These are phyloP conservation scores for Coelinius sp. DNA, from an alignment of 2,888 invertebrate genomes.

Conservation along the genomic window DNA sequence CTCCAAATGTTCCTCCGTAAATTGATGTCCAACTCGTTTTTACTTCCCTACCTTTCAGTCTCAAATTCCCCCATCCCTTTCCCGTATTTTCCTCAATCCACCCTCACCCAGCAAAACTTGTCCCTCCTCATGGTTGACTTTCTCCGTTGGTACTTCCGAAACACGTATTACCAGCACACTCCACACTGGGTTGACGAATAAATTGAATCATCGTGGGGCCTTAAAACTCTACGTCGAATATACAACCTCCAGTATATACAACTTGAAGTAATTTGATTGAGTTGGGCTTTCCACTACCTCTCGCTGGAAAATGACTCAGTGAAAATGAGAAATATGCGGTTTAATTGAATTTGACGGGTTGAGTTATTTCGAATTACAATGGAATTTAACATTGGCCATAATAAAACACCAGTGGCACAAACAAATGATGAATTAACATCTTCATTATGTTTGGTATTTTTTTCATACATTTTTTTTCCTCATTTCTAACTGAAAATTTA, in stretches of 20 bases:
- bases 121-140: conserved; percentile 15
- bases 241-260: conserved; percentile 10
- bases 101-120: background rate
- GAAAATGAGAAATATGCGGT: conserved; percentile 22
- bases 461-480: too few relatives aligned
- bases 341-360: conserved; percentile 21
- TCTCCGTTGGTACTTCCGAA: conserved; percentile 10
- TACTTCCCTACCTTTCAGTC: conserved; percentile 32
- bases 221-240: conserved; percentile 27
- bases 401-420: conserved; percentile 1
- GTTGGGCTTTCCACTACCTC: conserved; percentile 9
- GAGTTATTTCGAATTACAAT: conserved; percentile 1
- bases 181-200: conserved; percentile 23
- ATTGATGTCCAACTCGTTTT: conserved; percentile 28
- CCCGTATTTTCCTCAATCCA: background rate
- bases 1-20: background rate
- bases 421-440: background rate
- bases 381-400: background rate
- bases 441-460: too few relatives aligned
- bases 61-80: conserved; percentile 22
- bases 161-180: conserved; percentile 12
- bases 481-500: too few relatives aligned
- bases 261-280: conserved; percentile 31
- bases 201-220: conserved; percentile 34
- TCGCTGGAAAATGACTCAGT: background rate